Base-by-base conservation (phyloP, 2,888 invertebrate species). In the Amaurobius ferox region DNA sequence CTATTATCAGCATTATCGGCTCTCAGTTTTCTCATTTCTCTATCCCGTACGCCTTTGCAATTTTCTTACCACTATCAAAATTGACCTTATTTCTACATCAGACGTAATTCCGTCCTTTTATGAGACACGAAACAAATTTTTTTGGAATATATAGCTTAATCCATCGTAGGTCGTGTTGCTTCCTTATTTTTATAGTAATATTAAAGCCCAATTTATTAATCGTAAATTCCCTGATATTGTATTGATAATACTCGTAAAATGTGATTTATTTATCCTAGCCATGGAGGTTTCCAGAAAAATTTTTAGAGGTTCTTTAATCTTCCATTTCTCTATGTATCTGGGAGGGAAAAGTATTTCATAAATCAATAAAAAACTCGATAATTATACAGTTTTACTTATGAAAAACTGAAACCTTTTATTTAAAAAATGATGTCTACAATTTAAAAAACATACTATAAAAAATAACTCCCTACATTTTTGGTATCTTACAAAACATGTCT, bases 161-260 rank as follows among this genome's bases (percentile, higher is more conserved):
- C 67, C 73, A 61, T 68, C 73, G 48, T 39, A 80, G 74, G 67
- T 55, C 61, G 66, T 61, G 39, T 74, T 73, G 68, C 80, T 68
- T 61, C 61, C 40, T 67, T 68, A 80, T 67, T 80, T 80, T 80
- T 80, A 80, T 80, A 80, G 80, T 80, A 80, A 80, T 80, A 80
- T 74, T 80, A 74, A 80, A 39, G 80, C 29, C 61, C 80, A 73
- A 80, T 80, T 80, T 80, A 80, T 80, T 80, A 80, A 80, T 80
- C 80, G 73, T 80, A 80, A 80, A 80, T 80, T 74, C 64, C 73
- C 55, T 80, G 73, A 80, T 80, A 80, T 68, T 80, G 73, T 80
- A 80, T 80, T 80, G 73, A 80, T 80, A 73, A 71, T 61, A 48
- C 67, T 80, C 80, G 62, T 80, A 80, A 80, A 80, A 80, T 61